These are phyloP conservation scores for Trachythela sp. DNA, from an alignment of 64 coral and sea anemone genomes.

Conservation along the genomic window DNA sequence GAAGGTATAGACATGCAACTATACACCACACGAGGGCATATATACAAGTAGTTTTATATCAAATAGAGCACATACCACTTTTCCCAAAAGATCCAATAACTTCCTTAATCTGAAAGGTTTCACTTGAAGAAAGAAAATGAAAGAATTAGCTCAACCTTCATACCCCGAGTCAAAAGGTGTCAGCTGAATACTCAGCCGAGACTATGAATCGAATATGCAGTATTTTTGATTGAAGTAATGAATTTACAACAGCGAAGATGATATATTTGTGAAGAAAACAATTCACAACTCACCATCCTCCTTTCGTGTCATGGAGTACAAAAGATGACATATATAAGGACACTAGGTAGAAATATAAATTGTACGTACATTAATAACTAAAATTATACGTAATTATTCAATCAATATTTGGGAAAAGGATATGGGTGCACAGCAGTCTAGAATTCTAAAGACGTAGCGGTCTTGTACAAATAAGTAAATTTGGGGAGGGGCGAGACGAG, in stretches of 20 bases:
- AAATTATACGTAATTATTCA: not conserved
- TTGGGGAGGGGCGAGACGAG: too few relatives aligned
- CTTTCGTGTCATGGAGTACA: constrained; percentile 72
- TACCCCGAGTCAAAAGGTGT: too few relatives aligned
- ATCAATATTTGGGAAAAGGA: too few relatives aligned
- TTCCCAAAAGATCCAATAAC: constrained; percentile 64
- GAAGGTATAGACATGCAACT: too few relatives aligned
- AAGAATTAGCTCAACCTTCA: not conserved
- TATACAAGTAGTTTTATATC: too few relatives aligned
- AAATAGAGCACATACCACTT: constrained; percentile 64
- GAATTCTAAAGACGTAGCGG: too few relatives aligned
- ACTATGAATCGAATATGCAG: too few relatives aligned
- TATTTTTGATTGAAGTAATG: too few relatives aligned
- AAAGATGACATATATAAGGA: constrained; percentile 73
- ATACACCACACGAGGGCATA: too few relatives aligned
- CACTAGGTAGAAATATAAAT: constrained; percentile 51
- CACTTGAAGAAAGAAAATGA: constrained; percentile 44
- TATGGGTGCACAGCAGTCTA: too few relatives aligned
- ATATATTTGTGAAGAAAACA: not conserved
- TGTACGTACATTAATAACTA: not conserved
- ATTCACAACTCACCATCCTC: constrained; percentile 65
- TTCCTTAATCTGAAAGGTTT: constrained; percentile 77
- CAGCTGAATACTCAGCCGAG: too few relatives aligned
- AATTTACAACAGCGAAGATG: not conserved
- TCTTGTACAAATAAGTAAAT: too few relatives aligned